A percentile compares a stretch with the other conserved stretches of the same genome.
These are phyloP conservation scores for Mus spretus DNA, from an alignment of 2,797 vertebrate genomes.

Conservation along the genomic window DNA sequence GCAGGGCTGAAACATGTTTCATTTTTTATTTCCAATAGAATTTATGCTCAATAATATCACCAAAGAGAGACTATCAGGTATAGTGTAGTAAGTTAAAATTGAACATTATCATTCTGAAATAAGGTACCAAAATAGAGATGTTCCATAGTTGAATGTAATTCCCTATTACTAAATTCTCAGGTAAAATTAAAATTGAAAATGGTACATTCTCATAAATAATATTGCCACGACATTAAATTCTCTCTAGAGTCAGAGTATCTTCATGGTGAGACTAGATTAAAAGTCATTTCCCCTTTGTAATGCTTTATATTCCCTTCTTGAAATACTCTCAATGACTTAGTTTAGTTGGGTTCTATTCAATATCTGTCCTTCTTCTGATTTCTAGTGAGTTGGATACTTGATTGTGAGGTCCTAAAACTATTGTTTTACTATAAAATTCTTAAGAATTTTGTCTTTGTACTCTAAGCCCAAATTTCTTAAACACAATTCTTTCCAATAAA, in stretches of 20 bases:
- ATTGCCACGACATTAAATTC: not conserved
- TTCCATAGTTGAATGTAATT: constrained; percentile 4
- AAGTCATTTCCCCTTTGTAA: not conserved
- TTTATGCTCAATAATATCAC: not conserved
- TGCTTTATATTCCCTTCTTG: not conserved
- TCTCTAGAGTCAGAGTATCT: not conserved
- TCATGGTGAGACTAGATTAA: not conserved
- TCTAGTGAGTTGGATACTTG: not conserved
- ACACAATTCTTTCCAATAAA: not conserved
- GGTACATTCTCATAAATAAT: not conserved
- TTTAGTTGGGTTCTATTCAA: not conserved
- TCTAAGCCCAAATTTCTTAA: not conserved
- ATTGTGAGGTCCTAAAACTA: not conserved
- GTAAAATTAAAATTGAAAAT: constrained; percentile 32
- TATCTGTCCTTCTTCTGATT: not conserved
- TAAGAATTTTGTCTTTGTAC: not conserved
- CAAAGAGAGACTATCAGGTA: not conserved
- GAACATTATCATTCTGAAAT: constrained; percentile 42
- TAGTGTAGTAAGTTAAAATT: constrained; percentile 49
- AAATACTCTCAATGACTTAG: not conserved
- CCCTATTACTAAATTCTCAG: constrained; percentile 23
- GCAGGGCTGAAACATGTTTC: not conserved
- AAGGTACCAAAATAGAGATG: not conserved
- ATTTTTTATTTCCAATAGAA: constrained; percentile 44
- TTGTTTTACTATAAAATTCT: not conserved